Percentiles rank a stretch among this genome's conserved stretches.
These are phyloP conservation scores for Passer montanus DNA, from an alignment of 2,113 vertebrate genomes.

Conservation along the genomic window DNA sequence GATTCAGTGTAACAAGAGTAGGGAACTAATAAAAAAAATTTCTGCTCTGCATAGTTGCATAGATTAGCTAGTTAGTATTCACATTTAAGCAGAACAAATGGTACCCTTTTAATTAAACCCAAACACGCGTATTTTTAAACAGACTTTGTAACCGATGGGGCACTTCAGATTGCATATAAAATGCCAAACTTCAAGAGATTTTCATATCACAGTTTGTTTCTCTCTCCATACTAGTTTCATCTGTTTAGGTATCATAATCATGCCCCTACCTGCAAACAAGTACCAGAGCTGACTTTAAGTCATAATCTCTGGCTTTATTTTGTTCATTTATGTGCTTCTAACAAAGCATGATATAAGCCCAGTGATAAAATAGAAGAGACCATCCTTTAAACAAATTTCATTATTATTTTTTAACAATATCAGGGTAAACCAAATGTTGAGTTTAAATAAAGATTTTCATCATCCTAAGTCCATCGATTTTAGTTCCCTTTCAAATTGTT, in stretches of 20 bases:
- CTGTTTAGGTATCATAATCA: background rate
- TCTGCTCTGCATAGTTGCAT: slow-evolving; percentile 67
- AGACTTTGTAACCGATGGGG: background rate
- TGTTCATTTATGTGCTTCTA: background rate
- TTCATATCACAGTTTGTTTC: background rate
- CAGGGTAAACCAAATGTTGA: background rate
- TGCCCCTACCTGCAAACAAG: background rate
- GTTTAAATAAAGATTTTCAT: slow-evolving; percentile 1
- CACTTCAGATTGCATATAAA: background rate
- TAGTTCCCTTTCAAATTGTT: slow-evolving; percentile 49
- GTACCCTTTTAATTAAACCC: slow-evolving; percentile 7
- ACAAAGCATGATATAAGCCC: background rate
- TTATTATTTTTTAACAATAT: background rate
- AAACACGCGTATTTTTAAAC: background rate
- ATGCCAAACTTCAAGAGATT: background rate
- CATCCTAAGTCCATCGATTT: background rate
- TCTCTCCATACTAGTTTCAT: background rate
- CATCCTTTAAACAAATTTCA: background rate
- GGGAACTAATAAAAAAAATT: slow-evolving; percentile 49
- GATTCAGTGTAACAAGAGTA: slow-evolving; percentile 73
- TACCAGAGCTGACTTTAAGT: background rate
- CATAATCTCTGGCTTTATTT: background rate
- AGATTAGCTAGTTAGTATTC: slow-evolving; percentile 69
- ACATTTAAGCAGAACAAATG: slow-evolving; percentile 61
- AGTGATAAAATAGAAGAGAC: background rate